These are phyloP conservation scores for Anabacerthia variegaticeps DNA, from an alignment of 2,797 vertebrate genomes.

Conservation along the genomic window DNA sequence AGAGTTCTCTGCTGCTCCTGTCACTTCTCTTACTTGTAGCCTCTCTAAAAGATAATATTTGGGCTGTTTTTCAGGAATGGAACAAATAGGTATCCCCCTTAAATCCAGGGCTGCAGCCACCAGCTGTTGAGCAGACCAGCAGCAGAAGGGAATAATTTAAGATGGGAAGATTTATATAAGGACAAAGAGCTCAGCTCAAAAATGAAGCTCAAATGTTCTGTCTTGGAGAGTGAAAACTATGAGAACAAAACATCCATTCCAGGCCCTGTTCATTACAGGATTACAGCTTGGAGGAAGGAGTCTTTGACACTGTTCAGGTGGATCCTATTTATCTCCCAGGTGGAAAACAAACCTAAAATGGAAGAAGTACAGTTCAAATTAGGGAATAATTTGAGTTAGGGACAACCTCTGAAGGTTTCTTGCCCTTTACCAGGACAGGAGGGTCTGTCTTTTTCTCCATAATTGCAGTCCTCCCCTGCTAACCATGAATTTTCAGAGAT, in stretches of 20 bases:
- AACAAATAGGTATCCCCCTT: neutral
- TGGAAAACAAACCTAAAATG: neutral
- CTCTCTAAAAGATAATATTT: neutral
- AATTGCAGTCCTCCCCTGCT: rapidly evolving
- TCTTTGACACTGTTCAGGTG: neutral
- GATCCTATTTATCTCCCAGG: neutral
- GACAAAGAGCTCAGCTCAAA: neutral
- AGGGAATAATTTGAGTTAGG: neutral
- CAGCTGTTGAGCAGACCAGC: neutral
- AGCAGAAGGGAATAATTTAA: neutral
- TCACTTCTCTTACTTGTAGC: neutral
- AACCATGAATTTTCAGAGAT: neutral
- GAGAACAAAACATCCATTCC: neutral
- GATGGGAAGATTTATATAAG: neutral
- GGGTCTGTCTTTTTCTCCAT: neutral
- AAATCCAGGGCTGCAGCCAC: neutral
- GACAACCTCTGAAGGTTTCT: neutral
- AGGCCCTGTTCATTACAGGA: neutral
- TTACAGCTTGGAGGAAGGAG: neutral
- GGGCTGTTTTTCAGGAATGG: neutral
- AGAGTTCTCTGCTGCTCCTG: neutral
- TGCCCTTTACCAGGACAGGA: neutral
- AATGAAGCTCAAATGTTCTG: neutral
- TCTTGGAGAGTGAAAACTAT: neutral
- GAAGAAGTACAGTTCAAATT: neutral